Evolutionary conservation across 1,140 invertebrate species (phyloP).

Genomic region (Brachionus sp.): DNA sequence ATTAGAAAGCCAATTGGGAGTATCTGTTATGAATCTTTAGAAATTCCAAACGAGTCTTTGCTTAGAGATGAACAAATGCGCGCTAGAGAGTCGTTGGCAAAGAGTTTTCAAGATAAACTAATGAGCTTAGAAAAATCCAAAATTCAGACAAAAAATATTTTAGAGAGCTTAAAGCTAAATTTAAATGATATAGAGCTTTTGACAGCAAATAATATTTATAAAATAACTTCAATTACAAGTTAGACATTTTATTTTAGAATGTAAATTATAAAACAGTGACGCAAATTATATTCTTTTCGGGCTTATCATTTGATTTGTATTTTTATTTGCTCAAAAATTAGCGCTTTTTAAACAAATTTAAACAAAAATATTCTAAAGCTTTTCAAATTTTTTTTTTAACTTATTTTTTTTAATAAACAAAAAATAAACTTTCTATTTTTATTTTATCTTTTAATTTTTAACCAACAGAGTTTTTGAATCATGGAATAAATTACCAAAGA

Average conservation of each 20-base stretch:
- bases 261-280: not conserved
- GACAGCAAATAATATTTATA: slow-evolving; percentile 39
- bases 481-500: too few relatives aligned
- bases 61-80: slow-evolving; percentile 6
- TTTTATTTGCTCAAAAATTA: not conserved
- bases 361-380: not conserved
- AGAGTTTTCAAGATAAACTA: slow-evolving; percentile 36
- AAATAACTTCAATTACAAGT: slow-evolving; percentile 31
- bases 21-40: not conserved
- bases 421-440: too few relatives aligned
- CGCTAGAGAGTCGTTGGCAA: not conserved
- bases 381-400: not conserved
- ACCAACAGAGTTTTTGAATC: too few relatives aligned
- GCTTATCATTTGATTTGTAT: not conserved
- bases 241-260: not conserved
- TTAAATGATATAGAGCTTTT: slow-evolving; percentile 36
- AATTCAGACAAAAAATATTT: slow-evolving; percentile 27
- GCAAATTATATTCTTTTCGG: not conserved
- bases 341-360: not conserved
- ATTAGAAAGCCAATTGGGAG: not conserved
- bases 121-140: slow-evolving; percentile 31
- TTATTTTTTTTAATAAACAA: too few relatives aligned
- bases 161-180: slow-evolving; percentile 27
- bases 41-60: not conserved
- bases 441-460: too few relatives aligned